A percentile compares a stretch with the other conserved stretches of the same genome.
phyloP scores from a whole-genome alignment of 2,113 vertebrate genomes.

The Orthonyx spaldingii region DNA sequence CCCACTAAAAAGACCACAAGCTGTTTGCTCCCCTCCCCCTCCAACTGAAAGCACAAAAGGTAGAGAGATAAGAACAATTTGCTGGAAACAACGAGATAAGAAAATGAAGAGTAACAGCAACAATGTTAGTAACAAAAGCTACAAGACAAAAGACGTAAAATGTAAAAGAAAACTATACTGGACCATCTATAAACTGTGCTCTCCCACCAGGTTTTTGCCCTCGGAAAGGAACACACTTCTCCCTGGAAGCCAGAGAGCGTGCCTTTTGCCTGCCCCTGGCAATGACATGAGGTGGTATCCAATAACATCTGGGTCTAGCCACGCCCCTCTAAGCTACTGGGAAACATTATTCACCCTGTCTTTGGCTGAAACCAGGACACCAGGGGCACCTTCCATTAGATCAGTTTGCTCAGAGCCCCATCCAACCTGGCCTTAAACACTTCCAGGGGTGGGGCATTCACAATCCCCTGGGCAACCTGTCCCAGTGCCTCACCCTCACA shows the following conservation, averaged over 20 bases:
- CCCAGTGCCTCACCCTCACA: not conserved
- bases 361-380: not conserved
- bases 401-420: not conserved
- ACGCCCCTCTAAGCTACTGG: too few species aligned
- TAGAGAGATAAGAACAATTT: not conserved
- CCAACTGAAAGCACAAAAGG: not conserved
- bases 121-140: not conserved
- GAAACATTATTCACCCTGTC: not conserved
- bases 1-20: not conserved
- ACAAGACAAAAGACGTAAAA: not conserved
- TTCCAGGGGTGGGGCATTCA: not conserved
- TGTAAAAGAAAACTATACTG: not conserved
- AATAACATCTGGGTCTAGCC: not conserved
- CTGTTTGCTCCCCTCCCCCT: not conserved
- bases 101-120: not conserved
- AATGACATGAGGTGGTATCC: not conserved
- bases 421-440: not conserved
- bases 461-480: not conserved
- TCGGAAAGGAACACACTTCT: not conserved
- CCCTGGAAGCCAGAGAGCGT: not conserved
- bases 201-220: not conserved
- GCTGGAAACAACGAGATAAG: not conserved
- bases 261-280: fast-evolving
- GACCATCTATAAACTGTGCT: too few species aligned
- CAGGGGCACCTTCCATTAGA: not conserved